Evolutionary conservation across 2,797 vertebrate species (phyloP).

Genomic region (Eulemur mongoz): DNA sequence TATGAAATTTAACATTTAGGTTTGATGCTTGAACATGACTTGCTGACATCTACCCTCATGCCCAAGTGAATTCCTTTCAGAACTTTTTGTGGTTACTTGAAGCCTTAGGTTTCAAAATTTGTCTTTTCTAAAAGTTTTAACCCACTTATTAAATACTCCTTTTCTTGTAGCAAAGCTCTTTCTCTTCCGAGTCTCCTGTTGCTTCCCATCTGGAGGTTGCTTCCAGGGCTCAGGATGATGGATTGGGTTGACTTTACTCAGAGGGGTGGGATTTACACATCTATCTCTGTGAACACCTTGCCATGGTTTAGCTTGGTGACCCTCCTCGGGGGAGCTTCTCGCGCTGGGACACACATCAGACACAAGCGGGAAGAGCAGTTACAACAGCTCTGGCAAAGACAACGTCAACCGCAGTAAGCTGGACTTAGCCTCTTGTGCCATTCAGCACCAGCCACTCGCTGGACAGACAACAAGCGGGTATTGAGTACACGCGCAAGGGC

Average conservation of each 20-base stretch:
- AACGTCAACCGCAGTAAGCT: background rate
- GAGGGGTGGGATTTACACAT: background rate
- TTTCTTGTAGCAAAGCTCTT: background rate
- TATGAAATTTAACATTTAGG: background rate
- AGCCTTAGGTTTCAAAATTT: background rate
- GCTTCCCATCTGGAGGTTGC: background rate
- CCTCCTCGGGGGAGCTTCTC: background rate
- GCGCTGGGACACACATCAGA: background rate
- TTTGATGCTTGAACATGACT: background rate
- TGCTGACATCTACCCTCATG: background rate
- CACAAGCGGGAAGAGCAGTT: background rate
- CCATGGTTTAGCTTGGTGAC: background rate
- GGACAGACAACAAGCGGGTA: background rate
- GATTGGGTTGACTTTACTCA: background rate
- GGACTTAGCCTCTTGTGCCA: background rate
- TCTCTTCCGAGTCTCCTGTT: background rate
- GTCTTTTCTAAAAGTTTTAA: background rate
- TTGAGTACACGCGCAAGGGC: constrained; percentile 18
- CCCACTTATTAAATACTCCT: background rate
- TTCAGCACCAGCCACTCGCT: background rate
- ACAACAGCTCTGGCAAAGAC: background rate
- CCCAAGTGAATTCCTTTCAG: background rate
- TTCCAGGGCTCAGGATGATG: background rate
- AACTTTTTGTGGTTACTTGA: background rate
- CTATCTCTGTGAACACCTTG: background rate